Evolutionary conservation across 1,140 invertebrate genomes (phyloP), one percentile per base, ranked within the genome.

Genomic region (Dendroctonus valens): DNA sequence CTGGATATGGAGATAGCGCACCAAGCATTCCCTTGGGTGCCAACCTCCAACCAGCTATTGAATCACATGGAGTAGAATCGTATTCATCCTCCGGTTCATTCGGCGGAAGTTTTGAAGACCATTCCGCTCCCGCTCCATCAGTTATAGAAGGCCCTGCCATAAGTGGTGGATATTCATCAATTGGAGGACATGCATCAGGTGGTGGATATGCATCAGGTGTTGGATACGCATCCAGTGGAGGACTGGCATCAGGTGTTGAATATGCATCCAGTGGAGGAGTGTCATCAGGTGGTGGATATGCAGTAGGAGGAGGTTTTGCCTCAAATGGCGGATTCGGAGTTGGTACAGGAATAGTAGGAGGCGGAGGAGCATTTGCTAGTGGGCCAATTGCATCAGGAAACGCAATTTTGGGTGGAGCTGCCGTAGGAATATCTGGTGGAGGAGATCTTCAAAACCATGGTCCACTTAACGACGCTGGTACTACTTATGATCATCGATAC

Each of bases 401-500:
- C 3, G 26, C 26, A 26, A 26, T 26, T 26, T n/a, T 26, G 26
- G 26, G 26, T 15, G 71, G 61, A 38, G 51, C 44, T 41, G 7
- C 41, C 44, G 12, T 50, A 8, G 14, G n/a, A 8, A 41, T 39
- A 59, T 53, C 58, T 7, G 61, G 59, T 46, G 54, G 59, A 12
- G 70, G 64, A 50, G 61, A 42, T 46, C n/a, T 55, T 50, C 52
- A 58, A 39, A 11, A 52, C 40, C 52, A 48, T 26, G 42, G 41
- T 3, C 42, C 48, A n/a, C 14, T 53, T 8, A 48, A 60, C 38
- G 50, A 74, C 37, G 66, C 52, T 12, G 70, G 71, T 11, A 73
- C 67, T 37, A 73, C 72, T 15, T 71, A 69, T 55, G 68, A 67
- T 42, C 71, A 71, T 38, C 63, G 69, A 11, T 71, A 62, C 39